Conservation (phyloP, 2,888 invertebrate genomes). For the Volucella zonaria region DNA sequence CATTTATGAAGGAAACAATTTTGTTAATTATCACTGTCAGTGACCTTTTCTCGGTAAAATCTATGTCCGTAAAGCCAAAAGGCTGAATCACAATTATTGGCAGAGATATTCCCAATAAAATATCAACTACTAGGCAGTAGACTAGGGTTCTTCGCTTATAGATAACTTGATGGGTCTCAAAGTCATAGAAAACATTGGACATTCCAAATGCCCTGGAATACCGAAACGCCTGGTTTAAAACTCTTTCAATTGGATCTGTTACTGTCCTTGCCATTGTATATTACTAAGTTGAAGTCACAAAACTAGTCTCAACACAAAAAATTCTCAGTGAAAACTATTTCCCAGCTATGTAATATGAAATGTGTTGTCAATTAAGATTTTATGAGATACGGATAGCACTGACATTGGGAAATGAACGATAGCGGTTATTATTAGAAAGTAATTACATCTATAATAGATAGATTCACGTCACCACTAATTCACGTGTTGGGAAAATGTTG, state of each 20-base stretch:
- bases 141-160: not conserved
- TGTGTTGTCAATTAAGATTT: no score
- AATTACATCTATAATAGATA: no score
- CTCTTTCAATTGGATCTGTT: conserved; percentile 1
- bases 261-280: not conserved
- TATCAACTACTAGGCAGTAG: conserved; percentile 5
- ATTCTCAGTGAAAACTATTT: no score
- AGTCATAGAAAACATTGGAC: conserved; percentile 16
- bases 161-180: conserved; percentile 4
- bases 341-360: no score
- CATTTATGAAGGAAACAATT: not conserved
- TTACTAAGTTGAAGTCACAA: no score
- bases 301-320: no score
- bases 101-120: not conserved
- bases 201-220: conserved; percentile 6
- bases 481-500: no score
- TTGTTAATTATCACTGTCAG: not conserved
- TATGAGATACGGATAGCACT: no score
- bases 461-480: no score
- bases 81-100: not conserved
- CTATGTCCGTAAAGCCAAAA: not conserved
- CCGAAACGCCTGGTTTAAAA: not conserved
- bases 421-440: no score
- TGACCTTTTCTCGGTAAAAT: not conserved
- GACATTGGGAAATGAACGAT: no score